Percentiles rank a stretch among this genome's conserved stretches.
Conservation (phyloP, 2,888 invertebrate genomes). For the Chrysotoxum bicinctum region DNA sequence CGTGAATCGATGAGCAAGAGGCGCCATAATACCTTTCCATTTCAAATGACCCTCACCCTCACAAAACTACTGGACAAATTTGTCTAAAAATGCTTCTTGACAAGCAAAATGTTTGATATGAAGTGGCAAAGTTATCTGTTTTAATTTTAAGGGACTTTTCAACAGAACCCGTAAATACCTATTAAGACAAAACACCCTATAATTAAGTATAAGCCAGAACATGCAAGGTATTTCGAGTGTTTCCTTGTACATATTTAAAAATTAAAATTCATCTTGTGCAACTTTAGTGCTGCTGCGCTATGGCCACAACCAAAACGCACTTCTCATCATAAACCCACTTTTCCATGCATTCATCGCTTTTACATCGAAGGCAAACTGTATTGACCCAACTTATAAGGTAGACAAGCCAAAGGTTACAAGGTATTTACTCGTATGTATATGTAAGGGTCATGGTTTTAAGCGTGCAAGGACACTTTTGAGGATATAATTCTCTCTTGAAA, state of each 20-base stretch:
- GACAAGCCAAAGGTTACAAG: background rate
- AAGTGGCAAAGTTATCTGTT: too few relatives aligned
- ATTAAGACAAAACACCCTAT: background rate
- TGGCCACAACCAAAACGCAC: background rate
- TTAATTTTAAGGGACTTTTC: too few relatives aligned
- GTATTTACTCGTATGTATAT: background rate
- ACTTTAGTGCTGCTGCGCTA: background rate
- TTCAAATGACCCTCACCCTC: too few relatives aligned
- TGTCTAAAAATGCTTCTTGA: too few relatives aligned
- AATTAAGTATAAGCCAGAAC: background rate
- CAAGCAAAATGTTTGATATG: too few relatives aligned
- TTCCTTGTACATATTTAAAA: background rate
- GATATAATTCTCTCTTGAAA: background rate
- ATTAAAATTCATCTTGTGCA: constrained; percentile 8
- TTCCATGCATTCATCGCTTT: background rate
- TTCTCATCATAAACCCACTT: background rate
- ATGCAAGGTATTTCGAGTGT: background rate
- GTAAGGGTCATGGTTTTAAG: constrained; percentile 8
- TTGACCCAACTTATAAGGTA: constrained; percentile 3
- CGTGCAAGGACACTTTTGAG: constrained; percentile 21
- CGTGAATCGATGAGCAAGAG: too few relatives aligned
- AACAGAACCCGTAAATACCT: too few relatives aligned
- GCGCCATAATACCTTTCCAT: too few relatives aligned
- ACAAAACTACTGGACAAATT: too few relatives aligned
- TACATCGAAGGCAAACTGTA: constrained; percentile 7